Evolutionary conservation across 1,140 invertebrate species (phyloP).

Genomic region (Mactra quadrangularis): DNA sequence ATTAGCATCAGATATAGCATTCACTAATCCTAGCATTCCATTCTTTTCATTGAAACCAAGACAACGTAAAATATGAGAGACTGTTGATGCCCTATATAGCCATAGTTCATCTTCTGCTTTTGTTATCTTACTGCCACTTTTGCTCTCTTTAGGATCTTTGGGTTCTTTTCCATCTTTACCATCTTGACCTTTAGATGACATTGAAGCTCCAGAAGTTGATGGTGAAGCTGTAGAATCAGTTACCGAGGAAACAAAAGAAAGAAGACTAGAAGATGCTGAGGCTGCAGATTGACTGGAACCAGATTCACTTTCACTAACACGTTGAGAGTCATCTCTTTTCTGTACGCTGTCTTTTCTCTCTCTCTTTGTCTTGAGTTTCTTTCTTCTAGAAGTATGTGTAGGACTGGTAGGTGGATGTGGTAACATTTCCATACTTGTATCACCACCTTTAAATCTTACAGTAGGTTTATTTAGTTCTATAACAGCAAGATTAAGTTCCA

Average conservation of each 20-base stretch:
- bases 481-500: slow-evolving; percentile 81
- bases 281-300: slow-evolving; percentile 36
- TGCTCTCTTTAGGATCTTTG: slow-evolving; percentile 10
- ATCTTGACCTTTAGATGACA: slow-evolving; percentile 20
- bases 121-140: slow-evolving; percentile 36
- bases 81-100: slow-evolving; percentile 79
- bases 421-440: slow-evolving; percentile 61
- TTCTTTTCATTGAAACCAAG: slow-evolving; percentile 76
- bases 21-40: slow-evolving; percentile 71
- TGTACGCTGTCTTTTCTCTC: slow-evolving; percentile 73
- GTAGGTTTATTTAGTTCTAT: slow-evolving; percentile 76
- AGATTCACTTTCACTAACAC: slow-evolving; percentile 73
- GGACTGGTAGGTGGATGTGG: slow-evolving; percentile 67
- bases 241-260: slow-evolving; percentile 38
- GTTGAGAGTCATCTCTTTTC: slow-evolving; percentile 59
- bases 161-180: slow-evolving; percentile 42
- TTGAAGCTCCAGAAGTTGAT: slow-evolving; percentile 41
- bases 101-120: slow-evolving; percentile 82
- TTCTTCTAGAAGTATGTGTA: slow-evolving; percentile 75
- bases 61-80: slow-evolving; percentile 79
- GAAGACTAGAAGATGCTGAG: slow-evolving; percentile 38
- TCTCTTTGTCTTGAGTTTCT: slow-evolving; percentile 81
- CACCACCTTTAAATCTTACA: slow-evolving; percentile 34
- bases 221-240: slow-evolving; percentile 31
- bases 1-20: slow-evolving; percentile 77